A percentile compares a stretch with the other conserved stretches of the same genome.
Evolutionary conservation across 2,888 invertebrate genomes (phyloP).

Genomic region (Ypsolopha sequella): DNA sequence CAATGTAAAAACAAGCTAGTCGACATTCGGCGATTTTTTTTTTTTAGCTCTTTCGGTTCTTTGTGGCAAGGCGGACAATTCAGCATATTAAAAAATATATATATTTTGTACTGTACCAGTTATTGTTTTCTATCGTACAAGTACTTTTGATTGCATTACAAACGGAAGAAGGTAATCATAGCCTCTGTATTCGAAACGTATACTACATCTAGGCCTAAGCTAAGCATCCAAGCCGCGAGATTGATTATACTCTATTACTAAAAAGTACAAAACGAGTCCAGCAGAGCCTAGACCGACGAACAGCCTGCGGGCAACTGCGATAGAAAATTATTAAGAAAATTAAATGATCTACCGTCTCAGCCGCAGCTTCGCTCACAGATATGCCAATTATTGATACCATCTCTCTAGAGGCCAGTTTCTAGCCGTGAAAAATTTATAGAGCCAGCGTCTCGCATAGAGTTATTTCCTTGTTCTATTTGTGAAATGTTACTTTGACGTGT

Average conservation of each 20-base stretch:
- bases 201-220: slow-evolving; percentile 15
- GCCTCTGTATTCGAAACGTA: background rate
- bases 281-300: slow-evolving; percentile 30
- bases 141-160: too few species aligned
- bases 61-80: too few species aligned
- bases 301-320: slow-evolving; percentile 44
- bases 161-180: too few species aligned
- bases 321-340: slow-evolving; percentile 71
- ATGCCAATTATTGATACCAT: slow-evolving; percentile 68
- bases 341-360: slow-evolving; percentile 61
- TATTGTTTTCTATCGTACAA: too few species aligned
- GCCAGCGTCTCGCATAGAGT: slow-evolving; percentile 2
- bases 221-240: slow-evolving; percentile 43
- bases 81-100: too few species aligned
- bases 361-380: slow-evolving; percentile 41
- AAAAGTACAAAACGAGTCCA: slow-evolving; percentile 51
- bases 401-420: slow-evolving; percentile 22
- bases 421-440: slow-evolving; percentile 55
- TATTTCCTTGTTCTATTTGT: slow-evolving; percentile 1
- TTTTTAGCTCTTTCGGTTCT: too few species aligned
- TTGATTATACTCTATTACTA: slow-evolving; percentile 56
- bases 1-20: too few species aligned
- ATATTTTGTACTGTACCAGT: too few species aligned
- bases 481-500: slow-evolving; percentile 2
- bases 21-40: too few species aligned